Conservation (phyloP, 2,113 vertebrate genomes). For the Xyrauchen texanus region DNA sequence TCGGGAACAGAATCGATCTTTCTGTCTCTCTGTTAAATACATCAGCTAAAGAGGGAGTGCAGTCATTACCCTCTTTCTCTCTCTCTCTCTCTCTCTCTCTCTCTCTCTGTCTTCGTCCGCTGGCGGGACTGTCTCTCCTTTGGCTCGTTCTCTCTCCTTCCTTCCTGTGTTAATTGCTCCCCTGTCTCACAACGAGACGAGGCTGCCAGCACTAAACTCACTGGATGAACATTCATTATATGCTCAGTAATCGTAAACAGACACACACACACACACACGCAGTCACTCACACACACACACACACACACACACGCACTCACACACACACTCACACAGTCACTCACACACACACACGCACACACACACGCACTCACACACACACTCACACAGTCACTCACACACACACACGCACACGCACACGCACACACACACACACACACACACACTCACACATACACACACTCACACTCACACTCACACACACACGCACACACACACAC, state of each 20-base stretch:
- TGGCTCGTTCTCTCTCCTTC: slow-evolving; percentile 80
- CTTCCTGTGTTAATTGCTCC: slow-evolving; percentile 82
- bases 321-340: no score
- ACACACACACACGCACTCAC: no score
- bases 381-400: no score
- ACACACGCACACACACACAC: no score
- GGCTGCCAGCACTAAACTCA: slow-evolving; percentile 77
- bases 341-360: no score
- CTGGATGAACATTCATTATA: slow-evolving; percentile 65
- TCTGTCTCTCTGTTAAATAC: slow-evolving; percentile 25
- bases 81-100: not conserved
- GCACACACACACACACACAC: no score
- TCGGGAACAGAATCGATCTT: no score
- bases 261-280: not conserved
- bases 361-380: no score
- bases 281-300: no score
- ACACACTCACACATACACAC: no score
- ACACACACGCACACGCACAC: no score
- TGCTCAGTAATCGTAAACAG: slow-evolving; percentile 81
- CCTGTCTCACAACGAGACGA: slow-evolving; percentile 78
- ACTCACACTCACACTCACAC: no score
- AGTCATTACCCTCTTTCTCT: slow-evolving; percentile 6
- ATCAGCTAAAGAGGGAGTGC: slow-evolving; percentile 14
- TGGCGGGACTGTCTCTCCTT: slow-evolving; percentile 75
- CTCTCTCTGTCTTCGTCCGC: slow-evolving; percentile 57